phyloP scores from a whole-genome alignment of 2,113 vertebrate species.

The Paraplagusia blochii region DNA sequence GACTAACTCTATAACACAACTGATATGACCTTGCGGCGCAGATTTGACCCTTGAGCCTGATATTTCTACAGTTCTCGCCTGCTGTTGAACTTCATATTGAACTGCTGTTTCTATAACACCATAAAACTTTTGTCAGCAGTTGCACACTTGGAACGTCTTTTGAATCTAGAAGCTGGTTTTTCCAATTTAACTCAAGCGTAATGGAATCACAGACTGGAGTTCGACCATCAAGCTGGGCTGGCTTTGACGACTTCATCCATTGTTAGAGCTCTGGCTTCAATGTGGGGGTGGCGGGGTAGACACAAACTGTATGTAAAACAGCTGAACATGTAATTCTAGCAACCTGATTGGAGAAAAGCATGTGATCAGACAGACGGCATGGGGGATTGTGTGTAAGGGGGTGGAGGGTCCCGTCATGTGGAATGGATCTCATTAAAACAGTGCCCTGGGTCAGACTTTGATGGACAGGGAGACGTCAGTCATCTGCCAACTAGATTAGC shows the following conservation, averaged over 20 bases:
- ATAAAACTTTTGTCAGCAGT: too few relatives aligned
- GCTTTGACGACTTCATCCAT: slow-evolving; percentile 46
- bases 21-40: too few relatives aligned
- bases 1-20: too few relatives aligned
- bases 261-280: slow-evolving; percentile 23
- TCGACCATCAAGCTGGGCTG: slow-evolving; percentile 25
- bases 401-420: slow-evolving; percentile 52
- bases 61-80: too few relatives aligned
- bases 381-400: too few relatives aligned
- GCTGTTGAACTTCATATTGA: too few relatives aligned
- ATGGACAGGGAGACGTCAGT: slow-evolving; percentile 76
- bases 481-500: slow-evolving; percentile 72
- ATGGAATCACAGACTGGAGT: slow-evolving; percentile 7
- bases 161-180: too few relatives aligned
- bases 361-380: slow-evolving; percentile 63
- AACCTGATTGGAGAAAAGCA: slow-evolving; percentile 51
- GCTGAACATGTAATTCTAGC: slow-evolving; percentile 67
- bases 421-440: slow-evolving; percentile 80
- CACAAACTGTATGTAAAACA: slow-evolving; percentile 43
- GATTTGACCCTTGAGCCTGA: too few relatives aligned
- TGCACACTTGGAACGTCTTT: too few relatives aligned
- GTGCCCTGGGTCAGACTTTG: slow-evolving; percentile 77
- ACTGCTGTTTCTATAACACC: too few relatives aligned
- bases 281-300: slow-evolving; percentile 5
- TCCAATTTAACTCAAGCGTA: slow-evolving; percentile 33